Evolutionary conservation across 2,888 invertebrate species (phyloP).

Genomic region (Cryptus viduatorius): DNA sequence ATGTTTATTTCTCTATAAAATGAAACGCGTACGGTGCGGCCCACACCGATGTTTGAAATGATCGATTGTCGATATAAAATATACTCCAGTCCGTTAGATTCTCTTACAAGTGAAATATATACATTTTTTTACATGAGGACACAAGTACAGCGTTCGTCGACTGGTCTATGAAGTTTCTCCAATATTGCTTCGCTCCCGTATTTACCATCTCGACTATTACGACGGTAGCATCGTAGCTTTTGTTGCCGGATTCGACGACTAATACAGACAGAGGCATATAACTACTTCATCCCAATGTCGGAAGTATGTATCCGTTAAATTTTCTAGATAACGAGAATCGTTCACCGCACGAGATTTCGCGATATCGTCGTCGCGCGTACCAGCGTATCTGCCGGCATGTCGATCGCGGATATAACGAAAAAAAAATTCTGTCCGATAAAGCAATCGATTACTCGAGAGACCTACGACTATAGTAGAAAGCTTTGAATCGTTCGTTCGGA

Average conservation of each 20-base stretch:
- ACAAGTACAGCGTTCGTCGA: not conserved
- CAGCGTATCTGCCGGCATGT: not conserved
- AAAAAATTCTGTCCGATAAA: constrained; percentile 6
- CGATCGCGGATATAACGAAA: not conserved
- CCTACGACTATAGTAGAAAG: not conserved
- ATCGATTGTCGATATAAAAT: too few relatives aligned
- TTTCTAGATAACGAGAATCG: constrained; percentile 7
- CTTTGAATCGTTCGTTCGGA: constrained; percentile 31
- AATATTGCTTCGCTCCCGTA: constrained; percentile 10
- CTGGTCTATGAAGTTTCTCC: not conserved
- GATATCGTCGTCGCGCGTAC: not conserved
- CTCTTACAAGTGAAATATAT: too few relatives aligned
- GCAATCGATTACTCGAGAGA: constrained; percentile 14
- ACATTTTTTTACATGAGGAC: not conserved
- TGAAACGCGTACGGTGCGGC: too few relatives aligned
- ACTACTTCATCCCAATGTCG: not conserved
- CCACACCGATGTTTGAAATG: too few relatives aligned
- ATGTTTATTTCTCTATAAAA: too few relatives aligned
- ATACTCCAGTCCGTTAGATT: not conserved
- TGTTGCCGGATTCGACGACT: not conserved
- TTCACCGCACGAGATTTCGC: not conserved
- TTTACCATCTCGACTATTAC: constrained; percentile 19
- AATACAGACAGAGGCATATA: not conserved
- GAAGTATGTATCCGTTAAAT: constrained; percentile 16
- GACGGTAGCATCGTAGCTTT: not conserved